These are phyloP conservation scores for Polia nebulosa DNA, from an alignment of 2,888 invertebrate species.

Conservation along the genomic window DNA sequence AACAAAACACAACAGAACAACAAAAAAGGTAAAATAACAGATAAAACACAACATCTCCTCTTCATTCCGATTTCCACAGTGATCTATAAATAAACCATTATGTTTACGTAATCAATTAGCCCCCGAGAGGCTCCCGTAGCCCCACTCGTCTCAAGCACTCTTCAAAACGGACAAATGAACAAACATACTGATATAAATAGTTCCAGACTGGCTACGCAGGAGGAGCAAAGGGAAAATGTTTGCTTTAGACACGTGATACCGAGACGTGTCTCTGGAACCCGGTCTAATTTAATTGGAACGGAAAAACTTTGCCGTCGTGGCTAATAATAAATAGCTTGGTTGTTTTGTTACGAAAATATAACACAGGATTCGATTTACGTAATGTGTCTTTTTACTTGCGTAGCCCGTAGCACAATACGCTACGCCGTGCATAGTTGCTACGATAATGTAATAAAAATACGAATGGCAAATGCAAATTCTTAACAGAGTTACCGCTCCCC, in stretches of 20 bases:
- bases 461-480: no score
- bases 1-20: no score
- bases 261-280: slow-evolving; percentile 2
- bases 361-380: no score
- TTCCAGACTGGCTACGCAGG: slow-evolving; percentile 16
- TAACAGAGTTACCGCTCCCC: no score
- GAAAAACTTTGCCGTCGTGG: not conserved
- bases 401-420: slow-evolving; percentile 15
- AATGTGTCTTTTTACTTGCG: not conserved
- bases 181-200: slow-evolving; percentile 41
- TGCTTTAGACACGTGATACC: slow-evolving; percentile 37
- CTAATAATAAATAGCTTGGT: slow-evolving; percentile 2
- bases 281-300: slow-evolving; percentile 2
- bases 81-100: slow-evolving; percentile 22
- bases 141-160: slow-evolving; percentile 39
- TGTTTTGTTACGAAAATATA: no score
- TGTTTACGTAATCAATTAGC: slow-evolving; percentile 55
- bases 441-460: not conserved
- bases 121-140: slow-evolving; percentile 18
- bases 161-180: slow-evolving; percentile 50
- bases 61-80: not conserved
- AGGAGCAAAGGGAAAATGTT: slow-evolving; percentile 4
- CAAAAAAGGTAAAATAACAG: no score
- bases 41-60: slow-evolving; percentile 1
- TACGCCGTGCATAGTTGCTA: slow-evolving; percentile 40